Evolutionary conservation across 2,113 vertebrate genomes (phyloP).

Genomic region (Peromyscus polionotus): DNA sequence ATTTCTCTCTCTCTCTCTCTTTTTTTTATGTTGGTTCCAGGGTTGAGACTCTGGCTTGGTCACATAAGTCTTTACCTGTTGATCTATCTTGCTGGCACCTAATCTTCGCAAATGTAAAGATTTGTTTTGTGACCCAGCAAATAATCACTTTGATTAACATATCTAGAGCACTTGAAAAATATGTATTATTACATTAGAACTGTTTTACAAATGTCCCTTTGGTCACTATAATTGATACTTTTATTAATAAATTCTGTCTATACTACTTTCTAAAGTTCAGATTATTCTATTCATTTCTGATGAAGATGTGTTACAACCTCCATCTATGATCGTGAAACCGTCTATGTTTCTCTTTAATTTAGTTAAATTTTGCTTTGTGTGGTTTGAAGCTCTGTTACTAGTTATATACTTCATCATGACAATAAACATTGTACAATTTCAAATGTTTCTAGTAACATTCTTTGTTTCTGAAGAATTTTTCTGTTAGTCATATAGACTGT

Average conservation of each 20-base stretch:
- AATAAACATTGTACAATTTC: neutral
- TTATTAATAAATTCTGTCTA: neutral
- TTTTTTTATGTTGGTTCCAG: neutral
- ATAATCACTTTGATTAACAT: neutral
- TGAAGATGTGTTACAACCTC: neutral
- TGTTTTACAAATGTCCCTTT: neutral
- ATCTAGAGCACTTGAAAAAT: neutral
- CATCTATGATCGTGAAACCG: neutral
- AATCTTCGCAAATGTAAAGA: neutral
- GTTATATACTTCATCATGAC: neutral
- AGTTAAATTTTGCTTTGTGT: neutral
- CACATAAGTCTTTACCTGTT: fast-evolving
- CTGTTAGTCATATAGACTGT: neutral
- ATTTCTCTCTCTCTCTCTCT: fast-evolving
- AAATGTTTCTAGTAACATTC: neutral
- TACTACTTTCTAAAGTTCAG: too few relatives aligned
- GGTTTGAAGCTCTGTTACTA: neutral
- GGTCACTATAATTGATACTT: neutral
- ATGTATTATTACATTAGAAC: neutral
- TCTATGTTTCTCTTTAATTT: neutral
- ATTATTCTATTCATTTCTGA: neutral
- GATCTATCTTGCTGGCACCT: neutral
- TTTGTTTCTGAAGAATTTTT: neutral
- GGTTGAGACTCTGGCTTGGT: neutral
- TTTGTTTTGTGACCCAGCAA: neutral